Base-by-base conservation (phyloP, 1,140 invertebrate genomes). In the Scaptomyza montana region DNA sequence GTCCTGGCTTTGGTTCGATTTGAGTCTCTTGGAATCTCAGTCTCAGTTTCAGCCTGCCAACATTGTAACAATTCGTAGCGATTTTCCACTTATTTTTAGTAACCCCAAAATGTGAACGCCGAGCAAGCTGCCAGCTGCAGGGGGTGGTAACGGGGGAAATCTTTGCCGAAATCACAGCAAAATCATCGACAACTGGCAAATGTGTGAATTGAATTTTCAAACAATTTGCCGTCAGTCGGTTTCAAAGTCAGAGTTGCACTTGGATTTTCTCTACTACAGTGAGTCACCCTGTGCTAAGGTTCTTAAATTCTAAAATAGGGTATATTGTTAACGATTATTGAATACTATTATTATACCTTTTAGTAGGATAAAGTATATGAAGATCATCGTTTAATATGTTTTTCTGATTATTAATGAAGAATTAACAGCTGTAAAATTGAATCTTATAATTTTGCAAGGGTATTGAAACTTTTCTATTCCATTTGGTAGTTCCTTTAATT, bases 181-280 rank as follows among this genome's bases (percentile, higher is more conserved):
- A 86, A 86, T 86, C 79, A 87, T 89, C 84, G 84, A 87, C 84
- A 87, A 82, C 84, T 89, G 84, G 73, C 84, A 89, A 89, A 87
- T 87, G 84, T 87, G 84, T 87, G 84, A 87, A 87, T 87, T 87
- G 84, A 87, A 87, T 87, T 87, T 87, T 84, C 84, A 87, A 87
- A 87, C 84, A 82, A 87, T 89, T 87, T 74, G 49, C 68, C 65
- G 60, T 74, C 69, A 72, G 65, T 81, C 77, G 54, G 53, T 39
- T 51, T 41, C 55, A 61, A 65, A 61, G 76, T 78, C 84, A 78
- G 71, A 78, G 71, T 60, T 74, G 60, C 33, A 51, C 60, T 50
- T 21, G 46, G 16, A 21, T 62, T 16, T 16, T 16, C 16, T 16
- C 16, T 16, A 16, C 16, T 16, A 6, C 13, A 2, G 9, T 46